Base-by-base conservation (phyloP, 2,113 vertebrate genomes). In the Channa maculata region DNA sequence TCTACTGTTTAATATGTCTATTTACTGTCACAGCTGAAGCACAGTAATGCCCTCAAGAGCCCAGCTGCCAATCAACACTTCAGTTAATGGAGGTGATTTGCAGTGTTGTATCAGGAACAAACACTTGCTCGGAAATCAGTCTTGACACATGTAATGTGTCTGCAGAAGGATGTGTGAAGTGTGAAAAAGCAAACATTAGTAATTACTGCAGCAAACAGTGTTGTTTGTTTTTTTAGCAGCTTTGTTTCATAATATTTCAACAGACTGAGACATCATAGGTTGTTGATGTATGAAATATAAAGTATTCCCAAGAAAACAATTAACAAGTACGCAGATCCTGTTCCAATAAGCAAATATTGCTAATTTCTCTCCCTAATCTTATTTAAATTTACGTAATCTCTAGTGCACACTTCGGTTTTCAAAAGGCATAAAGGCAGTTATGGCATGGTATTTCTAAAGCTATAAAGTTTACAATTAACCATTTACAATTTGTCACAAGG, bases 11-110 rank as follows among this genome's bases (percentile, higher is more conserved):
- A 66, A 69, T 70, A 52, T 74, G 43, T 43, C 39, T 15, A 6
- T 71, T 79, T 79, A 50, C 57, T 68, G 75, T 80, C 70, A 69
- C 6, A 50, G 39, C 6, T 1, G 3, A 45, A 62, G 59, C 55
- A 48, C 59, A 57, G 36, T 60, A 72, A 67, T 74, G 48, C n/a
- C 63, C 54, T 61, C 38, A 36, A 78, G 57, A 53, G 43, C 33
- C 33, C 44, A 64, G 67, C 75, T 71, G 81, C 46, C 83, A 80
- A 34, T 84, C 73, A 80, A 61, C 66, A 53, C 76, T 65, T 74
- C 49, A 71, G 44, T 37, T 72, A 77, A 70, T 63, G 61, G 68
- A 78, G 71, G 45, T 10, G 61, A 78, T 80, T 78, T 75, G 55
- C 41, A 60, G 75, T 62, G 57, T 61, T 71, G 62, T 54, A 57